Evolutionary conservation across 1,140 invertebrate genomes (phyloP).

Genomic region (Dreissena polymorpha): DNA sequence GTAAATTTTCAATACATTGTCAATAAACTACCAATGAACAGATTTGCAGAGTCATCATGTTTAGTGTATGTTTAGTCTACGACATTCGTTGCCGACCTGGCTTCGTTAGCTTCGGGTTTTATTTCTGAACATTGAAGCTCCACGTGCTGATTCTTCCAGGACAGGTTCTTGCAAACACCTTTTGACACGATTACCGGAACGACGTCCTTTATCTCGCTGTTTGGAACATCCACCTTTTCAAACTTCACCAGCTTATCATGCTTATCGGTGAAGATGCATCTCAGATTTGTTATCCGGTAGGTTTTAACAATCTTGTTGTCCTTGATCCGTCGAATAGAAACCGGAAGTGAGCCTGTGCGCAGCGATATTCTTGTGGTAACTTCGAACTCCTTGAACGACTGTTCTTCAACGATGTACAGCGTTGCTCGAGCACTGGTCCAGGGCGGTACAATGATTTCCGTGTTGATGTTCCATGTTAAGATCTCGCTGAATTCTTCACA

Average conservation of each 20-base stretch:
- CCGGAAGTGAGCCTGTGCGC: slow-evolving; percentile 12
- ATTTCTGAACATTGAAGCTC: slow-evolving; percentile 22
- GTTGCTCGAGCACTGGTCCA: slow-evolving; percentile 37
- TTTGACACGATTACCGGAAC: background rate
- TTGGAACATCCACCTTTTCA: too few relatives aligned
- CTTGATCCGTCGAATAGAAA: slow-evolving; percentile 9
- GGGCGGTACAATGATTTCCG: slow-evolving; percentile 28
- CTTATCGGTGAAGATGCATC: slow-evolving; percentile 22
- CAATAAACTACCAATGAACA: too few relatives aligned
- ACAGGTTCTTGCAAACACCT: slow-evolving; percentile 35
- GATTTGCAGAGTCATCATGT: too few relatives aligned
- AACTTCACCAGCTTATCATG: too few relatives aligned
- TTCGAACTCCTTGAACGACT: slow-evolving; percentile 9
- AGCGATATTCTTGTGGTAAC: slow-evolving; percentile 39
- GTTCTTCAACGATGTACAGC: slow-evolving; percentile 30
- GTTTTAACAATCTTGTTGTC: slow-evolving; percentile 31
- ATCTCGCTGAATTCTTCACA: slow-evolving; percentile 32
- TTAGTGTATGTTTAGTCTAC: too few relatives aligned
- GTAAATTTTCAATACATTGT: too few relatives aligned
- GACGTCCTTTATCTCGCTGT: background rate
- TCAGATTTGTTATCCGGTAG: slow-evolving; percentile 21
- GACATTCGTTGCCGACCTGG: background rate
- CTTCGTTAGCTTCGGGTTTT: background rate
- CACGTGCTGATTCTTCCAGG: slow-evolving; percentile 48
- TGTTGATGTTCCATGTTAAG: slow-evolving; percentile 44